Conservation (phyloP, 2,797 vertebrate species). For the Tamandua tetradactyla region DNA sequence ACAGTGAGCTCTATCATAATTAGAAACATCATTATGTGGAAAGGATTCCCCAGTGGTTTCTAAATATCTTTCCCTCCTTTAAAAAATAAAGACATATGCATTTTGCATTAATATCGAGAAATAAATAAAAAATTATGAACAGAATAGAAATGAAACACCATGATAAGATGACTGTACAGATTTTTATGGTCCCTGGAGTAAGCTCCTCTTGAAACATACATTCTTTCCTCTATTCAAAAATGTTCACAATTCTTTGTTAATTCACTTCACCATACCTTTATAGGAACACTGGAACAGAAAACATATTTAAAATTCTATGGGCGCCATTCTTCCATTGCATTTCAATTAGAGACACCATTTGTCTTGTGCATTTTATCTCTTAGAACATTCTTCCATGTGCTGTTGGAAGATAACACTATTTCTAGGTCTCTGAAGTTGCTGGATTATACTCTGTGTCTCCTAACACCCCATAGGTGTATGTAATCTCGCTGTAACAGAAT, state of each 20-base stretch:
- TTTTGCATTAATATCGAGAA: neutral
- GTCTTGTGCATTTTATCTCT: constrained; percentile 68
- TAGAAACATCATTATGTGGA: neutral
- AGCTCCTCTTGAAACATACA: neutral
- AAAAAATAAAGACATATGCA: constrained; percentile 36
- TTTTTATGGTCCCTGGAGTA: neutral
- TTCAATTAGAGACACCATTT: constrained; percentile 51
- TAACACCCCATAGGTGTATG: constrained; percentile 50
- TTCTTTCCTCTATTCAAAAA: neutral
- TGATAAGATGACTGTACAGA: neutral
- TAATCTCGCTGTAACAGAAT: constrained; percentile 71
- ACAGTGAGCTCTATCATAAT: neutral
- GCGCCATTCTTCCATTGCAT: constrained; percentile 2
- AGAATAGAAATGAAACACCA: neutral
- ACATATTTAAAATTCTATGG: neutral
- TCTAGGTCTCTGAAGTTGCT: constrained; percentile 60
- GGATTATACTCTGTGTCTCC: constrained; percentile 57
- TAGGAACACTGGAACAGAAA: neutral
- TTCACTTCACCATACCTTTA: neutral
- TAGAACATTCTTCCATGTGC: constrained; percentile 45
- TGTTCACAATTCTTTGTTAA: constrained; percentile 5
- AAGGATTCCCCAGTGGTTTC: neutral
- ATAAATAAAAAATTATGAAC: neutral
- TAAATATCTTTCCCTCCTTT: neutral
- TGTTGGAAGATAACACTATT: constrained; percentile 52